Percentiles rank a stretch among this genome's conserved stretches.
Evolutionary conservation across 2,113 vertebrate species (phyloP).

Genomic region (Gobio gobio): DNA sequence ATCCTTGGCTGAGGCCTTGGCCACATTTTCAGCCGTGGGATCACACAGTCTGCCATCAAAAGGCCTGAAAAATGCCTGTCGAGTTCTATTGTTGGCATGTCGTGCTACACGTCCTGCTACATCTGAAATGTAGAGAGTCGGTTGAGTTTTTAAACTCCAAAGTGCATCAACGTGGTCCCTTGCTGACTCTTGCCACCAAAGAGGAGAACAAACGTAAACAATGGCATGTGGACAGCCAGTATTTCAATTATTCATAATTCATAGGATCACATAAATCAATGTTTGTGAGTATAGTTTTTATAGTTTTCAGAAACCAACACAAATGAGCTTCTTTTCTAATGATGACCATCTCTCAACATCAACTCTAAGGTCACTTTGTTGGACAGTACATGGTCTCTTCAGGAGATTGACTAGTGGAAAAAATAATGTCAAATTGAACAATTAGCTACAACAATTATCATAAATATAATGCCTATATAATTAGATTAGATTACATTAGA

Average conservation of each 20-base stretch:
- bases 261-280: neutral
- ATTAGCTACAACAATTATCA: too few species aligned
- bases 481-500: too few species aligned
- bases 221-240: constrained; percentile 23
- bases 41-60: constrained; percentile 21
- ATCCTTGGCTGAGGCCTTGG: neutral
- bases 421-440: neutral
- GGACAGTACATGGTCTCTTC: neutral
- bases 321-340: too few species aligned
- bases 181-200: constrained; percentile 48
- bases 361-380: neutral
- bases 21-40: neutral
- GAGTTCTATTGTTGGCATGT: constrained; percentile 9
- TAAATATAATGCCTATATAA: neutral
- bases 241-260: neutral
- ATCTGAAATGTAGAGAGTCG: constrained; percentile 8
- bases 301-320: too few species aligned
- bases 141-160: constrained; percentile 22
- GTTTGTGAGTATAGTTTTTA: neutral
- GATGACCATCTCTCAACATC: neutral
- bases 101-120: neutral
- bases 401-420: neutral
- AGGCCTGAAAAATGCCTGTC: constrained; percentile 32
- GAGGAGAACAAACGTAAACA: constrained; percentile 7
- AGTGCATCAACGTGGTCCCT: constrained; percentile 26